phyloP scores from a whole-genome alignment of 2,888 invertebrate genomes.

The Macrophya alboannulata region DNA sequence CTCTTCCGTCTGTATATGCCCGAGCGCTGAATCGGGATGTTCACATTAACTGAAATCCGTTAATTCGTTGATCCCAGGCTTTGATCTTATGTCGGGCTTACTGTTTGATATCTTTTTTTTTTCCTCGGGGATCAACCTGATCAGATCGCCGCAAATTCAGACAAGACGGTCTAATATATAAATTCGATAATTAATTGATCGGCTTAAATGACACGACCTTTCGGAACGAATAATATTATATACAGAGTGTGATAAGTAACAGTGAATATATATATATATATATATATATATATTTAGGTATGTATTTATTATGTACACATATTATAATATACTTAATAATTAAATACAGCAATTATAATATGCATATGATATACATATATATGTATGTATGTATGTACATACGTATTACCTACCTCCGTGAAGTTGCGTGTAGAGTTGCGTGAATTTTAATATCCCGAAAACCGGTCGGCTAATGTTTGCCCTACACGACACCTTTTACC shows the following conservation, averaged over 20 bases:
- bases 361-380: neutral
- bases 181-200: slow-evolving; percentile 48
- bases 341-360: neutral
- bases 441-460: slow-evolving; percentile 55
- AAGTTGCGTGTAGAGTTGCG: slow-evolving; percentile 42
- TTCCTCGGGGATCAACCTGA: slow-evolving; percentile 3
- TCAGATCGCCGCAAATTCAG: slow-evolving; percentile 1
- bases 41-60: neutral
- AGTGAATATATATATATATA: slow-evolving; percentile 5
- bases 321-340: slow-evolving; percentile 1
- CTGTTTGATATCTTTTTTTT: neutral
- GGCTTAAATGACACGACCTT: slow-evolving; percentile 47
- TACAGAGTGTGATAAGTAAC: neutral
- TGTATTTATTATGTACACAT: slow-evolving; percentile 11
- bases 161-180: neutral
- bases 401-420: slow-evolving; percentile 33
- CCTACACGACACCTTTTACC: slow-evolving; percentile 62
- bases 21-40: neutral
- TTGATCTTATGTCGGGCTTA: neutral
- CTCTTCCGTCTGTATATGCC: neutral
- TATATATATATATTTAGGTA: neutral
- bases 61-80: neutral
- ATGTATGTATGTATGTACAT: neutral
- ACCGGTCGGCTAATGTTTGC: slow-evolving; percentile 60
- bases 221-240: slow-evolving; percentile 45